These are phyloP conservation scores for Invenusta paracnida DNA, from an alignment of 2,888 invertebrate genomes.

Conservation along the genomic window DNA sequence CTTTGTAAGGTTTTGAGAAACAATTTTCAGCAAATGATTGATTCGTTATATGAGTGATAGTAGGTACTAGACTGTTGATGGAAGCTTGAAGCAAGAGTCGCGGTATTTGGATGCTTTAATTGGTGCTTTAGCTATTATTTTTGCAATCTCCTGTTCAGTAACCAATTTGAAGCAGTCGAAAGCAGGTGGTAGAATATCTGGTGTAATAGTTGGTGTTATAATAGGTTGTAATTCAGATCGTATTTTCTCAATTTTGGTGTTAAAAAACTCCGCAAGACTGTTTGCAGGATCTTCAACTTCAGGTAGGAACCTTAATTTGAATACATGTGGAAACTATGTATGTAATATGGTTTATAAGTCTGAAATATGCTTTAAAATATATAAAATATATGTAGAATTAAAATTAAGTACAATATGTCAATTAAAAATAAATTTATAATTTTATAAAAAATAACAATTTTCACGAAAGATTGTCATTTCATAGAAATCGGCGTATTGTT, in stretches of 20 bases:
- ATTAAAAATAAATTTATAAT: no score
- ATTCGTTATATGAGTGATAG: constrained; percentile 12
- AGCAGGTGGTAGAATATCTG: neutral
- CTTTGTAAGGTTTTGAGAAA: neutral
- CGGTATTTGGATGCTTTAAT: constrained; percentile 10
- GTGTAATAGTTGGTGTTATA: neutral
- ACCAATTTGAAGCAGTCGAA: neutral
- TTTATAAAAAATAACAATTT: no score
- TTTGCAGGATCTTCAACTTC: constrained; percentile 14
- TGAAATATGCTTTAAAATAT: no score
- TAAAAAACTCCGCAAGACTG: neutral
- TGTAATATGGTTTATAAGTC: no score
- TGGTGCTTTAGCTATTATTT: neutral
- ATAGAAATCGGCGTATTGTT: no score
- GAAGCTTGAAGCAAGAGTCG: constrained; percentile 1
- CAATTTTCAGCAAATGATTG: neutral
- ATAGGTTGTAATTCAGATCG: constrained; percentile 5
- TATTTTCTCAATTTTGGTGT: neutral
- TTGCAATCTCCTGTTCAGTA: constrained; percentile 9
- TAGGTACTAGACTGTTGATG: neutral
- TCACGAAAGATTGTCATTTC: no score
- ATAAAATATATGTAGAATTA: no score
- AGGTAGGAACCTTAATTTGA: no score
- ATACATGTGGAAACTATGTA: no score
- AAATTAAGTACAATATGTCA: no score